Conservation (phyloP, 2,888 invertebrate genomes). For the Cryptocephalus primarius region DNA sequence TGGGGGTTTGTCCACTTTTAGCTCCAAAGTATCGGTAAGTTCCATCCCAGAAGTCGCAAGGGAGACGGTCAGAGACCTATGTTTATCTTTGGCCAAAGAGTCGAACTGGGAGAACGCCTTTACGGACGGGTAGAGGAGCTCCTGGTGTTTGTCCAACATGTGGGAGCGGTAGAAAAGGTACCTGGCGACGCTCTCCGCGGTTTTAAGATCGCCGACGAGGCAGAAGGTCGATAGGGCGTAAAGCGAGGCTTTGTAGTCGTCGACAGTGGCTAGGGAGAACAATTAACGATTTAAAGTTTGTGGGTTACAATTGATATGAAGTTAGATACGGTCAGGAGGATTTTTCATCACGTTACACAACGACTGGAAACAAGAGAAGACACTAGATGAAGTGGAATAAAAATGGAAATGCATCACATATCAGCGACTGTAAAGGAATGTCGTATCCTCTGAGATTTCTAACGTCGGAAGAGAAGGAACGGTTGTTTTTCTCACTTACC, state of each 20-base stretch:
- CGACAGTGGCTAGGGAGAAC: slow-evolving; percentile 38
- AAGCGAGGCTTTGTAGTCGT: slow-evolving; percentile 53
- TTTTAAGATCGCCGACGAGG: slow-evolving; percentile 47
- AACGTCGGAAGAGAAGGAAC: neutral
- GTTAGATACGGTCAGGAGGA: neutral
- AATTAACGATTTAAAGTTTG: neutral
- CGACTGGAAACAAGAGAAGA: too few species aligned
- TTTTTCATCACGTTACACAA: too few species aligned
- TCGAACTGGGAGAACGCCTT: slow-evolving; percentile 51
- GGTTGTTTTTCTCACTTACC: slow-evolving; percentile 19
- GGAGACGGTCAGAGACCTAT: slow-evolving; percentile 51
- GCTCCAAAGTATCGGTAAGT: slow-evolving; percentile 53
- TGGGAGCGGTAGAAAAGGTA: slow-evolving; percentile 57
- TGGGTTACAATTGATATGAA: neutral
- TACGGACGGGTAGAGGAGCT: slow-evolving; percentile 48
- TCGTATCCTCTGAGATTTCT: neutral
- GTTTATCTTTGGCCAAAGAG: slow-evolving; percentile 47
- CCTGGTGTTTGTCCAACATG: slow-evolving; percentile 49
- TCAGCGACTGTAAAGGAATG: too few species aligned
- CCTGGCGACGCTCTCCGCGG: slow-evolving; percentile 52
- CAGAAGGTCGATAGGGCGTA: slow-evolving; percentile 49
- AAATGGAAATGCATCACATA: too few species aligned
- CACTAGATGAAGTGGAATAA: too few species aligned
- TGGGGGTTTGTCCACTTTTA: slow-evolving; percentile 43
- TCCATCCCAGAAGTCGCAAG: slow-evolving; percentile 62